A percentile compares a stretch with the other conserved stretches of the same genome.
Conservation (phyloP, 2,888 invertebrate genomes). For the Trachelus tabidus region DNA sequence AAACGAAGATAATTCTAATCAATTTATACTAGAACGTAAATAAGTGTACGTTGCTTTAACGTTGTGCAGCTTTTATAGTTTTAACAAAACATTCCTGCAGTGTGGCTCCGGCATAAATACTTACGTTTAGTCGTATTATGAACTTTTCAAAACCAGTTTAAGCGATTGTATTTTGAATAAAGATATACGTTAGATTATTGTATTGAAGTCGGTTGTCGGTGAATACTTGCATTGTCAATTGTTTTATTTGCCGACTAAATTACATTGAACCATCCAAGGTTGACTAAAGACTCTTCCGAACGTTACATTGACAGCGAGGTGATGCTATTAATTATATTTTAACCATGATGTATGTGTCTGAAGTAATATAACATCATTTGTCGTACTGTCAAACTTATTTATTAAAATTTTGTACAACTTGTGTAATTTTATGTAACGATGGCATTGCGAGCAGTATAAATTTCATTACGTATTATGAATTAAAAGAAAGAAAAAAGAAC, state of each 20-base stretch:
- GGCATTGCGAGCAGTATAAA: constrained; percentile 14
- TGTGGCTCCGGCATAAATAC: constrained; percentile 9
- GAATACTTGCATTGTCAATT: not conserved
- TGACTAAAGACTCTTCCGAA: not conserved
- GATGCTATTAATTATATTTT: constrained; percentile 3
- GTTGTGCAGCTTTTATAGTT: constrained; percentile 10
- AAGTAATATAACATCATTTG: constrained; percentile 14
- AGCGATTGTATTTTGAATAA: not conserved
- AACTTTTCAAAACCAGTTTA: not conserved
- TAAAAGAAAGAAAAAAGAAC: not conserved
- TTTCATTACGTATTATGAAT: constrained; percentile 48
- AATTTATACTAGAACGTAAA: not conserved
- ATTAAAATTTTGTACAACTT: constrained; percentile 1
- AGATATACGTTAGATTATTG: not conserved
- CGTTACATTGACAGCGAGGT: not conserved
- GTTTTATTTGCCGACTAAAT: not conserved
- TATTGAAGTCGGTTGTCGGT: not conserved
- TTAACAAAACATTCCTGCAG: not conserved
- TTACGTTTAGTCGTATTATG: not conserved
- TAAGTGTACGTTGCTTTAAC: not conserved
- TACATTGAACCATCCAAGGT: not conserved
- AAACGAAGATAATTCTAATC: constrained; percentile 5
- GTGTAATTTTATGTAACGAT: constrained; percentile 3
- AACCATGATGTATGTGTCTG: constrained; percentile 6
- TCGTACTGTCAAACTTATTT: constrained; percentile 17